Percentiles rank a stretch among this genome's conserved stretches.
Evolutionary conservation across 1,140 invertebrate genomes (phyloP).

Genomic region (Trichomalopsis sarcophagae): DNA sequence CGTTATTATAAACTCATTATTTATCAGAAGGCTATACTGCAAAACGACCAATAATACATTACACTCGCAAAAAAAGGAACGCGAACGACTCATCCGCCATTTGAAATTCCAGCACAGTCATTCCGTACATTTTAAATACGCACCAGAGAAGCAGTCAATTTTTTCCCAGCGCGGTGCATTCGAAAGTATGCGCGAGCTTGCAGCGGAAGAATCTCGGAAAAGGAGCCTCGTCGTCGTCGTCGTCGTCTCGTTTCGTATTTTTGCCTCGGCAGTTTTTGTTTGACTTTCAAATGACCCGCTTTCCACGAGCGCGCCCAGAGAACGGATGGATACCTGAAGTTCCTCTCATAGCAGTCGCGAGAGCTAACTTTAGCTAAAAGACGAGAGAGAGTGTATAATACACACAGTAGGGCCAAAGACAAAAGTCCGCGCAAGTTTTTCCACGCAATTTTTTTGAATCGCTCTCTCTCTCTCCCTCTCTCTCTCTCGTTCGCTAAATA

Average conservation of each 20-base stretch:
- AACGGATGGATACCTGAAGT: background rate
- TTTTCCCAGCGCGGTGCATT: background rate
- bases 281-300: slow-evolving; percentile 60
- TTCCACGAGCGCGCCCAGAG: background rate
- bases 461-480: too few relatives aligned
- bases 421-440: background rate
- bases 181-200: background rate
- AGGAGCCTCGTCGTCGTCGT: background rate
- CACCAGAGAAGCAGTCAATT: background rate
- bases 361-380: background rate
- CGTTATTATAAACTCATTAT: background rate
- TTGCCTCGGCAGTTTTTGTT: slow-evolving; percentile 56
- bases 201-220: slow-evolving; percentile 22
- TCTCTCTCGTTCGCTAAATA: too few relatives aligned
- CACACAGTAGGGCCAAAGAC: background rate
- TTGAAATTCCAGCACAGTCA: background rate
- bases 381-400: background rate
- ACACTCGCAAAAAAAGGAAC: background rate
- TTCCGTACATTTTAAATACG: background rate
- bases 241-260: slow-evolving; percentile 37
- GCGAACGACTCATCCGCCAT: background rate
- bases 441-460: background rate
- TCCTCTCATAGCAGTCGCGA: background rate
- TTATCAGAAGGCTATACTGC: background rate
- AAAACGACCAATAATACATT: background rate